phyloP scores from a whole-genome alignment of 2,113 vertebrate species.

The Clinocottus analis region DNA sequence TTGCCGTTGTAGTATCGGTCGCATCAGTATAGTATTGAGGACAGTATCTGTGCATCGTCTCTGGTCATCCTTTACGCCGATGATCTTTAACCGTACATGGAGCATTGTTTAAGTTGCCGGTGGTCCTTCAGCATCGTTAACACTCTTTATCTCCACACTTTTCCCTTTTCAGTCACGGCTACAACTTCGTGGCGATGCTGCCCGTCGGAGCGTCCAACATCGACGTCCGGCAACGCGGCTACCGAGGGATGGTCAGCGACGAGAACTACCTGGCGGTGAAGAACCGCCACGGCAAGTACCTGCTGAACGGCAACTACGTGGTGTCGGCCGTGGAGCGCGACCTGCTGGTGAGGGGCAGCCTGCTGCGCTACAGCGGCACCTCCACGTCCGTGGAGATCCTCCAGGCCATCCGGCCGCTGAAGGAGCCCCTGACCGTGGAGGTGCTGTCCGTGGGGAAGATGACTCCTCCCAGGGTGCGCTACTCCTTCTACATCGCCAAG shows the following conservation, averaged over 20 bases:
- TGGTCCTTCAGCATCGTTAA: background rate
- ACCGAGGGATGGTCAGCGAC: slow-evolving; percentile 90
- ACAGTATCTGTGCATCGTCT: too few species aligned
- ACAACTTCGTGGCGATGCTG: slow-evolving; percentile 96
- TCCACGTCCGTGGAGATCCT: slow-evolving; percentile 90
- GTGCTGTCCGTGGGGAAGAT: slow-evolving; percentile 96
- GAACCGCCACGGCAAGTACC: slow-evolving; percentile 90
- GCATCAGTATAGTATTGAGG: too few species aligned
- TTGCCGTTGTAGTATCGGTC: too few species aligned
- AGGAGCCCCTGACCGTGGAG: slow-evolving; percentile 91
- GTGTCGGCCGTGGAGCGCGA: slow-evolving; percentile 95
- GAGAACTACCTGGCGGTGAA: slow-evolving; percentile 97
- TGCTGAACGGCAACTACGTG: slow-evolving; percentile 95
- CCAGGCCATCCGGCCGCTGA: slow-evolving; percentile 89
- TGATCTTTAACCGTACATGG: background rate
- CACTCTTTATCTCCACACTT: background rate
- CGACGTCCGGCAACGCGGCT: slow-evolving; percentile 94
- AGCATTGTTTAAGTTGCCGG: background rate
- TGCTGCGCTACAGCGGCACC: slow-evolving; percentile 94
- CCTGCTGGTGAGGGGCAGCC: slow-evolving; percentile 90
- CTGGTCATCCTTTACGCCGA: background rate
- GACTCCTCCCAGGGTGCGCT: slow-evolving; percentile 95
- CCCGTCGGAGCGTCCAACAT: slow-evolving; percentile 91
- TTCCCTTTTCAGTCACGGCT: slow-evolving; percentile 87
- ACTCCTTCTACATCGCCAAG: slow-evolving; percentile 93